Percentiles rank a stretch among this genome's conserved stretches.
phyloP scores from a whole-genome alignment of 2,888 invertebrate species.

The Heteromyza rotundicornis region DNA sequence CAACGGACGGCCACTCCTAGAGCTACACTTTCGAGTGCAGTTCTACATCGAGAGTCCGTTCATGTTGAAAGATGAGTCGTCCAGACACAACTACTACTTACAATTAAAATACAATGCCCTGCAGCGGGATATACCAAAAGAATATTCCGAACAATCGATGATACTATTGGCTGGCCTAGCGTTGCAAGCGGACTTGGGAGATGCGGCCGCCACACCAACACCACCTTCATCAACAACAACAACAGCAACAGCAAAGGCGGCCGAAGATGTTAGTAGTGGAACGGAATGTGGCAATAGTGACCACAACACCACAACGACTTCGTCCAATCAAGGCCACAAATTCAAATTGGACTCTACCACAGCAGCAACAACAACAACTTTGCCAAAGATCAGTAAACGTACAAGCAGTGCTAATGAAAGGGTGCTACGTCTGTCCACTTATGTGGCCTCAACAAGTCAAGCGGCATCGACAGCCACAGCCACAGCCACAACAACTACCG shows the following conservation, averaged over 20 bases:
- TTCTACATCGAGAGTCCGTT: constrained; percentile 93
- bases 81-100: constrained; percentile 92
- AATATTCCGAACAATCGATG: constrained; percentile 68
- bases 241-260: constrained; percentile 27
- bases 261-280: not conserved
- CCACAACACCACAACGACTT: not conserved
- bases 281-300: not conserved
- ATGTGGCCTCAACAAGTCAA: constrained; percentile 40
- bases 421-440: constrained; percentile 49
- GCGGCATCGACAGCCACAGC: constrained; percentile 24
- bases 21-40: constrained; percentile 89
- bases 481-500: not conserved
- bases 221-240: constrained; percentile 24
- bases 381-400: constrained; percentile 54
- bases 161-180: constrained; percentile 87
- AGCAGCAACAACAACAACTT: constrained; percentile 43
- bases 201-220: constrained; percentile 64
- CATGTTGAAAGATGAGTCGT: constrained; percentile 87
- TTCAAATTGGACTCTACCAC: not conserved
- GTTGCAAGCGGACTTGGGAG: constrained; percentile 91
- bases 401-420: constrained; percentile 50
- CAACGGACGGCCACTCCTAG: constrained; percentile 86
- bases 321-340: not conserved
- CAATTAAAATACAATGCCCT: constrained; percentile 90
- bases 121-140: constrained; percentile 69